Conservation (phyloP, 2,797 vertebrate genomes). For the Holocentrus rufus region DNA sequence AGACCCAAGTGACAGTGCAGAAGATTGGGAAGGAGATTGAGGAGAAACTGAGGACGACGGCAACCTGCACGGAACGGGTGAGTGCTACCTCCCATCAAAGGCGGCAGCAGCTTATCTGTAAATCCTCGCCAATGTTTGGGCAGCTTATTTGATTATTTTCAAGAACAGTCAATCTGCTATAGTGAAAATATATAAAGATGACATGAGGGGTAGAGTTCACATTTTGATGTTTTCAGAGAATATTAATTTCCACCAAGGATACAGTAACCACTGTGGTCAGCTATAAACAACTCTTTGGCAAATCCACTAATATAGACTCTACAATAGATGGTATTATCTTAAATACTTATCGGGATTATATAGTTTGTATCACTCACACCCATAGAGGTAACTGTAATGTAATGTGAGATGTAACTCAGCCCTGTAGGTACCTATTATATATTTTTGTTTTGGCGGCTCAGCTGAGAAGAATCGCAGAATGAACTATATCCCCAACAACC, state of each 20-base stretch:
- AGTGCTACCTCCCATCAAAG: constrained; percentile 46
- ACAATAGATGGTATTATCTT: constrained; percentile 16
- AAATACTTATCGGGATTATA: constrained; percentile 47
- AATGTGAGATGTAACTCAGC: constrained; percentile 55
- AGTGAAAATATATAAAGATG: constrained; percentile 12
- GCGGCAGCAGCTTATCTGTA: constrained; percentile 3
- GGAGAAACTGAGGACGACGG: constrained; percentile 93
- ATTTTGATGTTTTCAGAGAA: constrained; percentile 13
- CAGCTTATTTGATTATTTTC: constrained; percentile 9
- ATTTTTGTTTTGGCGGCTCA: constrained; percentile 58
- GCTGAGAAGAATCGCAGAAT: constrained; percentile 28
- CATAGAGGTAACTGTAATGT: constrained; percentile 42
- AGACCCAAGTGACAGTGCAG: constrained; percentile 98
- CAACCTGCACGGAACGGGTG: constrained; percentile 92
- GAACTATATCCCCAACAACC: constrained; percentile 20
- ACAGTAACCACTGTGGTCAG: constrained; percentile 41
- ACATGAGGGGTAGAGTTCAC: neutral
- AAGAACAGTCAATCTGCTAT: neutral
- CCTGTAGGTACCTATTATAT: constrained; percentile 42
- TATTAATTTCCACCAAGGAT: neutral
- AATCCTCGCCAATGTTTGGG: neutral
- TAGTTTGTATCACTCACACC: constrained; percentile 56
- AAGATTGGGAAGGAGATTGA: constrained; percentile 98
- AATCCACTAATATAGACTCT: constrained; percentile 47
- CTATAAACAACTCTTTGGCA: constrained; percentile 14